phyloP scores from a whole-genome alignment of 2,888 invertebrate genomes.

The Brenthis daphne region DNA sequence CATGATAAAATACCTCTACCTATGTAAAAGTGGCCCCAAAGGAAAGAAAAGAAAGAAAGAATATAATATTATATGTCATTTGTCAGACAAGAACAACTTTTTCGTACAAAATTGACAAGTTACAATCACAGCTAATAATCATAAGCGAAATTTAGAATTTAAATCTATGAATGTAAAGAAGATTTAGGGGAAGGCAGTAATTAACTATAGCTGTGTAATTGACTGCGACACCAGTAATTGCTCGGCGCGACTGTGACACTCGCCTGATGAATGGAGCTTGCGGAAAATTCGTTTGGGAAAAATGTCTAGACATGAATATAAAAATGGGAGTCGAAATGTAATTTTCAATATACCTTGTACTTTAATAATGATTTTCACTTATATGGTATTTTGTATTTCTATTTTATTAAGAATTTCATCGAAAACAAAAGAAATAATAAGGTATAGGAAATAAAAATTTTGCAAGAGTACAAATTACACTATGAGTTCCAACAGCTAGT shows the following conservation, averaged over 20 bases:
- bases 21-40: too few relatives aligned
- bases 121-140: not conserved
- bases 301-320: conserved; percentile 18
- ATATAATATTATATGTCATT: too few relatives aligned
- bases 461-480: too few relatives aligned
- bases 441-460: too few relatives aligned
- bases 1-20: too few relatives aligned
- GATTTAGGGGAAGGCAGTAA: conserved; percentile 18
- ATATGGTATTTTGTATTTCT: too few relatives aligned
- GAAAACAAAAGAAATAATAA: too few relatives aligned
- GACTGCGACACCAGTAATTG: conserved; percentile 28
- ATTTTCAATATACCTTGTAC: not conserved
- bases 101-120: not conserved
- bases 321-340: conserved; percentile 1
- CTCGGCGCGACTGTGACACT: conserved; percentile 38
- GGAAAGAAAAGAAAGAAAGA: too few relatives aligned
- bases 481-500: too few relatives aligned
- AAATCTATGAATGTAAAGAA: conserved; percentile 19
- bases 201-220: conserved; percentile 21
- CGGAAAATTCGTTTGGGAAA: conserved; percentile 33
- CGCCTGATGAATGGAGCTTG: conserved; percentile 35
- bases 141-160: conserved; percentile 6
- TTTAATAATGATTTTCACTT: too few relatives aligned
- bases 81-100: too few relatives aligned
- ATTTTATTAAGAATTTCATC: too few relatives aligned